Conservation (phyloP, 2,888 invertebrate genomes). For the Arge pagana region DNA sequence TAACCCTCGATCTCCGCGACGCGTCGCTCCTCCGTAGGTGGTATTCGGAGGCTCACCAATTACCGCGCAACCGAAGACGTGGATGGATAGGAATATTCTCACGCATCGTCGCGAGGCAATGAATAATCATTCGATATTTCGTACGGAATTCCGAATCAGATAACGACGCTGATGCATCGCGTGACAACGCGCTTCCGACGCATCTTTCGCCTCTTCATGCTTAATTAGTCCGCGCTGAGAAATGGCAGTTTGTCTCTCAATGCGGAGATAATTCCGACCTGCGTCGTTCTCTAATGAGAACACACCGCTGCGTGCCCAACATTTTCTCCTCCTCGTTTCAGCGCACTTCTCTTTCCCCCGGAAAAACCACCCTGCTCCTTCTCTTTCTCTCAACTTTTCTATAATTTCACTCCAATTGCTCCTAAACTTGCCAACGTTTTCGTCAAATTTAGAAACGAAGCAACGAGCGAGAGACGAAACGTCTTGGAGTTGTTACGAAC, state of each 20-base stretch:
- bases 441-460: too few species aligned
- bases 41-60: too few species aligned
- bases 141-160: constrained; percentile 11
- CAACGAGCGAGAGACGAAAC: too few species aligned
- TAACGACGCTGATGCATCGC: constrained; percentile 4
- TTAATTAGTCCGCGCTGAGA: constrained; percentile 48
- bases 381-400: constrained; percentile 22
- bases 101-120: constrained; percentile 8
- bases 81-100: too few species aligned
- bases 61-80: too few species aligned
- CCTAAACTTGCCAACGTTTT: constrained; percentile 23
- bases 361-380: constrained; percentile 6
- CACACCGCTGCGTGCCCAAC: constrained; percentile 30
- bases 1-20: too few species aligned
- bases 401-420: constrained; percentile 3
- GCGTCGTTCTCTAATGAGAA: constrained; percentile 51
- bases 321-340: constrained; percentile 33
- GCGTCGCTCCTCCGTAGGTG: too few species aligned
- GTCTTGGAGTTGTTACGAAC: too few species aligned
- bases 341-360: constrained; percentile 16
- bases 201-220: constrained; percentile 44
- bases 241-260: constrained; percentile 39
- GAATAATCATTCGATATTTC: constrained; percentile 19
- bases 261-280: constrained; percentile 47
- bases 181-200: constrained; percentile 6